A percentile compares a stretch with the other conserved stretches of the same genome.
phyloP scores from a whole-genome alignment of 2,113 vertebrate species.

The Carlito syrichta region DNA sequence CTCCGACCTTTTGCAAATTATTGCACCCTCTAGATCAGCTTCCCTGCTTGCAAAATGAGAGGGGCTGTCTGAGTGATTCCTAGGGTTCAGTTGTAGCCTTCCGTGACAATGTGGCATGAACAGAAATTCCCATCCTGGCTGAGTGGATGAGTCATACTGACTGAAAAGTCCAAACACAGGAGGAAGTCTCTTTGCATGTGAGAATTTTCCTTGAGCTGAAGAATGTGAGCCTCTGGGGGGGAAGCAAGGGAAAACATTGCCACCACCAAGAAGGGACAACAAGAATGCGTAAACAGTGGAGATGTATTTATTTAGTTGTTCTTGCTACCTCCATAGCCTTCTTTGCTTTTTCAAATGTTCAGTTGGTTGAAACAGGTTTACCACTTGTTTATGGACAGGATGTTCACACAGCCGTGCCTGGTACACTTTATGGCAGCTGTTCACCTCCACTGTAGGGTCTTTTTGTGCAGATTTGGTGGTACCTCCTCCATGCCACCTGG shows the following conservation, averaged over 20 bases:
- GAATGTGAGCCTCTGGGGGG: neutral
- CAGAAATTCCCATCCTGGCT: neutral
- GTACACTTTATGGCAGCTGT: neutral
- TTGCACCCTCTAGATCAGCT: neutral
- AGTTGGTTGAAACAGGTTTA: neutral
- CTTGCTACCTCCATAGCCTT: neutral
- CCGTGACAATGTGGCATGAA: neutral
- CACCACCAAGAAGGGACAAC: neutral
- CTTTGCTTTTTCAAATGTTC: neutral
- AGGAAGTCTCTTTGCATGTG: neutral
- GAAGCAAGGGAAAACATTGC: neutral
- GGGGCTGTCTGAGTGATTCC: neutral
- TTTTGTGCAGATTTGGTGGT: neutral
- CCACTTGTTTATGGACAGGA: neutral
- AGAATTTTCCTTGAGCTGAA: neutral
- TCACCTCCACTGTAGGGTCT: neutral
- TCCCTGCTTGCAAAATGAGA: slow-evolving; percentile 2
- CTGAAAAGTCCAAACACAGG: neutral
- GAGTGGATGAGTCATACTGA: slow-evolving; percentile 29
- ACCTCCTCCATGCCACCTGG: neutral
- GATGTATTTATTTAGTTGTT: neutral
- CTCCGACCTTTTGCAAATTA: neutral
- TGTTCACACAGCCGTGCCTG: neutral
- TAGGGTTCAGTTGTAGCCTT: neutral
- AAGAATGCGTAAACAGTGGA: neutral